Base-by-base conservation (phyloP, 2,888 invertebrate species). In the Bibio marci region DNA sequence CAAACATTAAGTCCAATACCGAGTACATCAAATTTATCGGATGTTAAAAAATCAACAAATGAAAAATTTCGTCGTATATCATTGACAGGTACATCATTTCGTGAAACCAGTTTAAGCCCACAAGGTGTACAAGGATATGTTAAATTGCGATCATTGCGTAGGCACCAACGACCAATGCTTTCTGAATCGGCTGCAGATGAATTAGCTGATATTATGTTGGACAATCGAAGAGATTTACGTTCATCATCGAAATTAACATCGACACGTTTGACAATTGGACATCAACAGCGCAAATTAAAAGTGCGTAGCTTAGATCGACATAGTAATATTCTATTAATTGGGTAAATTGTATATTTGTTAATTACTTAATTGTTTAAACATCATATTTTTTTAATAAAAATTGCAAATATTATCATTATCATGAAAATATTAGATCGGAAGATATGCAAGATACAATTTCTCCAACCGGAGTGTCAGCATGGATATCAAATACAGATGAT, bases 1-100 rank as follows among this genome's bases (percentile, higher is more conserved):
- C 73, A 78, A 51, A 80, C 81, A 35, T 67, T 91, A 19, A 90
- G 87, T 61, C 88, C 90, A 2, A 86, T 90, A 54, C 83, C 87
- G 15, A 88, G 87, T 58, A 78, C 83, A 46, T 80, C 80, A 42
- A 79, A 80, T 63, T 56, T 79, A 47, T 63, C 69, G 40, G 71
- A 70, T 37, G 62, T 69, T 59, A 65, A 65, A 32, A 46, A 47
- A 39, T 22, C 41, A 25, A 25, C 30, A 34, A 42, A 41, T 26
- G 45, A 48, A n/a, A 40, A 50, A 17, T 42, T 58, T 26, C 52
- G 57, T 4, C 54, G 56, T 5, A 51, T 55, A 3, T 57, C 59
- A 4, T 41, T 59, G 10, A 39, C 42, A 2, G 57, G 58, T 31
- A 54, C 54, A 25, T 51, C 53, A 26, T 54, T 53, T 38, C 45